Evolutionary conservation across 1,140 invertebrate species (phyloP).

Genomic region (Aphelenchoides fujianensis): DNA sequence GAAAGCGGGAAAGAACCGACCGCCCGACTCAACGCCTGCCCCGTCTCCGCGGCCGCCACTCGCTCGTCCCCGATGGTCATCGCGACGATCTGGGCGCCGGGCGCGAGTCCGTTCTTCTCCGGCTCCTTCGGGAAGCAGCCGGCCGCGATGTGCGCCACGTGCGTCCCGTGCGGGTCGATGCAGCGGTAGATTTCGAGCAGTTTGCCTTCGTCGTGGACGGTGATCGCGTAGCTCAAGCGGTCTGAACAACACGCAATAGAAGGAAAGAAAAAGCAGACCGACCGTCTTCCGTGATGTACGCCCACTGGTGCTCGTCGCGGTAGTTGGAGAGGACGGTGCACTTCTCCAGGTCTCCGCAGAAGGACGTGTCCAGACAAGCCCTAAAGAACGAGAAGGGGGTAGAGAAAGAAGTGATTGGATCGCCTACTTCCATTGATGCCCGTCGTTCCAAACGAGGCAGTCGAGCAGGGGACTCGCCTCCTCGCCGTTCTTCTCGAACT

Average conservation of each 20-base stretch:
- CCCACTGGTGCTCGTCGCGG: conserved; percentile 75
- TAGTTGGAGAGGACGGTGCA: conserved; percentile 81
- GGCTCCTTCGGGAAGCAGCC: conserved; percentile 84
- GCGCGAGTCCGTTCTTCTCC: conserved; percentile 87
- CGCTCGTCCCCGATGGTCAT: conserved; percentile 84
- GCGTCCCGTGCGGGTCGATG: conserved; percentile 88
- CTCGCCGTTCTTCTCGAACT: conserved; percentile 80
- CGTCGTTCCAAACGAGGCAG: conserved; percentile 86
- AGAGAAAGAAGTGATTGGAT: too few relatives aligned
- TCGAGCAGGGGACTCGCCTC: conserved; percentile 85
- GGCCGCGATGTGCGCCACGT: conserved; percentile 90
- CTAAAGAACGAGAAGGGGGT: too few relatives aligned
- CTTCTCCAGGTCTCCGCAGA: conserved; percentile 74
- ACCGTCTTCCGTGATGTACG: conserved; percentile 70
- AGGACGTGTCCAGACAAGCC: conserved; percentile 81
- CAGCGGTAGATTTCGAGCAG: conserved; percentile 86
- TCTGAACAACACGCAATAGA: conserved; percentile 65
- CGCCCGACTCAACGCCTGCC: conserved; percentile 80
- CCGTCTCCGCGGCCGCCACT: conserved; percentile 89
- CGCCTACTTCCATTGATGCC: conserved; percentile 74
- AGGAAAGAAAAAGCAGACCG: not conserved
- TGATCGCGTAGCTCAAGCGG: conserved; percentile 83
- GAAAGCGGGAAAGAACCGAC: too few relatives aligned
- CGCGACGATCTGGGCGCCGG: conserved; percentile 90
- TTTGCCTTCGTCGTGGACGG: conserved; percentile 87